Percentiles rank a stretch among this genome's conserved stretches.
Conservation (phyloP, 2,888 invertebrate species). For the Leptinotarsa juncta region DNA sequence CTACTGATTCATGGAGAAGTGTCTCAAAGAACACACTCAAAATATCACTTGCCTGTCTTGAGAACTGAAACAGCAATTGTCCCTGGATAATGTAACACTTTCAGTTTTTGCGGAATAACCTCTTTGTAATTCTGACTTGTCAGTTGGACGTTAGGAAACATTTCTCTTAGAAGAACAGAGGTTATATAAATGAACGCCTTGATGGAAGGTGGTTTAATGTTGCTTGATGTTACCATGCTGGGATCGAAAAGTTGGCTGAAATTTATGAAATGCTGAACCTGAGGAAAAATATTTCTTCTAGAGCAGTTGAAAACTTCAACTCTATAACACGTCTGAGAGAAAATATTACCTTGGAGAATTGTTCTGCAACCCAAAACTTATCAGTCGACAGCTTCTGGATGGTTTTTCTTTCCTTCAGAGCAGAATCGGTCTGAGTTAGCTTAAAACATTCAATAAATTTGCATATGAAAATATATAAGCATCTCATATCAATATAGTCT, state of each 20-base stretch:
- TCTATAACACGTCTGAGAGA: neutral
- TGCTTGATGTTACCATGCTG: conserved; percentile 21
- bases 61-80: conserved; percentile 25
- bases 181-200: conserved; percentile 29
- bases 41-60: conserved; percentile 26
- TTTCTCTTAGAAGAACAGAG: conserved; percentile 15
- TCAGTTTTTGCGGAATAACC: conserved; percentile 23
- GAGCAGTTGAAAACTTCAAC: neutral
- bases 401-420: conserved; percentile 33
- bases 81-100: conserved; percentile 28
- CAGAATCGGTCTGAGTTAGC: conserved; percentile 29
- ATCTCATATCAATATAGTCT: neutral
- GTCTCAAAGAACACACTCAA: conserved; percentile 8
- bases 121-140: conserved; percentile 31
- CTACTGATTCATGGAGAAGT: neutral
- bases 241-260: conserved; percentile 27
- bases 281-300: conserved; percentile 2
- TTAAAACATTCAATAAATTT: conserved; percentile 20
- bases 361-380: conserved; percentile 36
- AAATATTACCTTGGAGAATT: conserved; percentile 36
- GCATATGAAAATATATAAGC: neutral
- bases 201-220: conserved; percentile 31
- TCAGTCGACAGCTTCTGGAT: conserved; percentile 39
- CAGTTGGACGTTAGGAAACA: conserved; percentile 22
- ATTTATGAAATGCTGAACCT: conserved; percentile 38